Base-by-base conservation (phyloP, 2,797 vertebrate genomes). In the Triplophysa bombifrons region DNA sequence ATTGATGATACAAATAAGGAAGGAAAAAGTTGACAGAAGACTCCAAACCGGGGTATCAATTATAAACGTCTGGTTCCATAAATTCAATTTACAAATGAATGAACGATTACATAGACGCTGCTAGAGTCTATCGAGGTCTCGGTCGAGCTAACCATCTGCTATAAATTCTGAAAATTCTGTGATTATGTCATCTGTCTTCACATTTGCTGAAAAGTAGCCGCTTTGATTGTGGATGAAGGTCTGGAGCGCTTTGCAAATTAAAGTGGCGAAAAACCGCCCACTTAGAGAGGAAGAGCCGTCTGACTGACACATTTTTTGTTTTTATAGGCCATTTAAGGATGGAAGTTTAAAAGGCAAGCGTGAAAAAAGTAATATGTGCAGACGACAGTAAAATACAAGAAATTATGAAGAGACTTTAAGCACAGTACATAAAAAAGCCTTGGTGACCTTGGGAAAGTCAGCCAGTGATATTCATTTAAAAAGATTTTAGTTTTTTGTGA, bases 21-120 rank as follows among this genome's bases (percentile, higher is more conserved):
- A 73, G 78, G 48, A 50, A 65, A 72, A 73, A 72, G 78, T 73
- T 80, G 70, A 58, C 70, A 67, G 70, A 50, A 80, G 50, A 25
- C 13, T 63, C 13, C 56, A 67, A 80, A 51, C 64, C 50, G 38
- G 68, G 20, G 25, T 72, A 56, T 80, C 41, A 66, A 80, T 73
- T 80, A 80, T 72, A 73, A 48, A 58, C 4, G 70, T 80, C 61
- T 73, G 70, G 56, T 19, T 80, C 50, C 13, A 72, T 67, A 67
- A 60, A 56, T 19, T 66, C 41, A 22, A 65, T 72, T 67, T 66
- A 72, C 34, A 27, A 27, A 78, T 55, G 68, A 78, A 60, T 51
- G 30, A 27, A 78, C 46, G 68, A 72, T 48, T 51, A 17, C 9
- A 64, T 65, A 63, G 27, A 14, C 2, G 11, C 10, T 3, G 63